phyloP scores from a whole-genome alignment of 2,797 vertebrate genomes.

The Cossypha dichroa region DNA sequence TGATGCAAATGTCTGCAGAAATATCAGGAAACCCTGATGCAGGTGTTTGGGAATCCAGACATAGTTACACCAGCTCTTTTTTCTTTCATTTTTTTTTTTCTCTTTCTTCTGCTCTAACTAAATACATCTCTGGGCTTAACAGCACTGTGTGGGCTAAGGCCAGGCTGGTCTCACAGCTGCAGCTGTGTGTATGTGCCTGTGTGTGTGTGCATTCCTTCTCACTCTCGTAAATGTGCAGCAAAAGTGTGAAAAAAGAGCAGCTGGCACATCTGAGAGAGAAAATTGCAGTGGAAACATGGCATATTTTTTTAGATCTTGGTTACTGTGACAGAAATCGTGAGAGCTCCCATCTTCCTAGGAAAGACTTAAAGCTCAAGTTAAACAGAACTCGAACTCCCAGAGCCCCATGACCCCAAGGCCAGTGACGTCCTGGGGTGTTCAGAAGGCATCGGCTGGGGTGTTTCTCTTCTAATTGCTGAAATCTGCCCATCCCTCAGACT shows the following conservation, averaged over 20 bases:
- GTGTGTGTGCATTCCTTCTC: slow-evolving; percentile 58
- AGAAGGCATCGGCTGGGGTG: not conserved
- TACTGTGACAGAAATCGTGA: not conserved
- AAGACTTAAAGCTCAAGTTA: not conserved
- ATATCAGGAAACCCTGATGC: slow-evolving; percentile 61
- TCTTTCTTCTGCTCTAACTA: not conserved
- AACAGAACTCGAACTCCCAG: not conserved
- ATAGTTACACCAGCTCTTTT: slow-evolving; percentile 1
- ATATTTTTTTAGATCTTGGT: not conserved
- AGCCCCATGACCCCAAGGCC: not conserved
- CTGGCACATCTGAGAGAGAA: slow-evolving; percentile 65
- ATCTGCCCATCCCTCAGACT: not conserved
- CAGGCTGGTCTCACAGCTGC: slow-evolving; percentile 51
- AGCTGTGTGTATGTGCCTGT: slow-evolving; percentile 39
- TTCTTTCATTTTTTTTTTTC: not conserved
- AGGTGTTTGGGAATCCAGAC: slow-evolving; percentile 74
- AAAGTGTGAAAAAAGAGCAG: slow-evolving; percentile 72
- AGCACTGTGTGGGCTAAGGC: slow-evolving; percentile 28
- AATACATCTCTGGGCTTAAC: slow-evolving; percentile 38
- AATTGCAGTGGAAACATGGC: slow-evolving; percentile 38
- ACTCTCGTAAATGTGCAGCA: slow-evolving; percentile 70
- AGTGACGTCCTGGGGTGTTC: not conserved
- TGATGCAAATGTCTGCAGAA: slow-evolving; percentile 62
- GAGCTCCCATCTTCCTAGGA: not conserved
- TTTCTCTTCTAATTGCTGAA: not conserved